Percentiles rank a stretch among this genome's conserved stretches.
Conservation (phyloP, 2,888 invertebrate species). For the Epiblema foenella region DNA sequence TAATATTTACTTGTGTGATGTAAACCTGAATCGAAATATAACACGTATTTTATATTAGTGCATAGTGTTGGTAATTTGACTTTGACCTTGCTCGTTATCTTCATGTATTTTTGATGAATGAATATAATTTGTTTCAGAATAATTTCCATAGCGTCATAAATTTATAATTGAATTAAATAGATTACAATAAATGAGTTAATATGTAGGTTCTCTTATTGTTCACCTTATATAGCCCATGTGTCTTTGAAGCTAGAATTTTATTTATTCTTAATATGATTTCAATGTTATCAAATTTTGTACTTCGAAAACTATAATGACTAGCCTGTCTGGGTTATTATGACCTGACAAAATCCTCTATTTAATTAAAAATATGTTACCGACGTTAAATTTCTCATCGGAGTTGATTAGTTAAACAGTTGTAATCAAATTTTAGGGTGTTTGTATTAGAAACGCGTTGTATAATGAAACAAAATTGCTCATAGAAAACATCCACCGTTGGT, state of each 20-base stretch:
- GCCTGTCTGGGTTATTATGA: too few relatives aligned
- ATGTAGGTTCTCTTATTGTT: too few relatives aligned
- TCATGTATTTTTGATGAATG: background rate
- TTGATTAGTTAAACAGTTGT: background rate
- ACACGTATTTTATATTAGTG: too few relatives aligned
- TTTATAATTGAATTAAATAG: too few relatives aligned
- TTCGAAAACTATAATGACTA: background rate
- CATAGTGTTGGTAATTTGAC: background rate
- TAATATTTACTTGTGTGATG: too few relatives aligned
- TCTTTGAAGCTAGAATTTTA: too few relatives aligned
- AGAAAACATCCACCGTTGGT: constrained; percentile 44
- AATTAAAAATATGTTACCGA: background rate
- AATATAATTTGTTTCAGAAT: too few relatives aligned
- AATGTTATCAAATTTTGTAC: background rate
- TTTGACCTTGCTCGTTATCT: background rate
- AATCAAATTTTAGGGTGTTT: background rate
- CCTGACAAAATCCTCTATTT: background rate
- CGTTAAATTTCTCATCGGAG: background rate
- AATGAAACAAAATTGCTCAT: background rate
- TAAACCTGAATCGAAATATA: too few relatives aligned
- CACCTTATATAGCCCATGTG: too few relatives aligned
- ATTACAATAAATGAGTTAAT: too few relatives aligned
- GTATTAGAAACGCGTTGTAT: background rate
- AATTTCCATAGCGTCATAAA: too few relatives aligned
- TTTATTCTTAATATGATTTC: too few relatives aligned